phyloP scores from a whole-genome alignment of 1,140 invertebrate species.

The Diuraphis noxia region DNA sequence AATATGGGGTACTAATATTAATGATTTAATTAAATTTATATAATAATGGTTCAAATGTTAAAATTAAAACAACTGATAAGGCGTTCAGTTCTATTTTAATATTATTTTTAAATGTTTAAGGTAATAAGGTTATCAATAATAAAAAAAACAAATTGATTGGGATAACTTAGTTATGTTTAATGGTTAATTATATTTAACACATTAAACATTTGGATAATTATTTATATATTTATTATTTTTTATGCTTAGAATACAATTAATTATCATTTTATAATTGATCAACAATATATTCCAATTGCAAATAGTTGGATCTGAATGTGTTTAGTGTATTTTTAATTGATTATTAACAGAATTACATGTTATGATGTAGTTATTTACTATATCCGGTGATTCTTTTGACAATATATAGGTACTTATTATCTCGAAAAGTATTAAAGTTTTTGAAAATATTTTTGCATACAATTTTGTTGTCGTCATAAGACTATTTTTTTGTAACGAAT shows the following conservation, averaged over 20 bases:
- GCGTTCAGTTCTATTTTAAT: background rate
- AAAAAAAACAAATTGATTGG: background rate
- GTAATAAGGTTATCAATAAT: background rate
- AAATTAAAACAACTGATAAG: background rate
- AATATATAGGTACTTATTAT: no score
- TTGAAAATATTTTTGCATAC: background rate
- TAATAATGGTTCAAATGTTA: conserved; percentile 24
- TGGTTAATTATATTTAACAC: background rate
- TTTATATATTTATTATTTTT: background rate
- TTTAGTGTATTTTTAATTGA: background rate
- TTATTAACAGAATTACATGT: background rate
- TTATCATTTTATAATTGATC: background rate
- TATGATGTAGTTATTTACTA: background rate
- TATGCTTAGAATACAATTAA: background rate
- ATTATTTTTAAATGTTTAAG: background rate
- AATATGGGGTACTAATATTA: background rate
- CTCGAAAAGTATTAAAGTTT: background rate
- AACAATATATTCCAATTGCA: no score
- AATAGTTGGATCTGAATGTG: background rate
- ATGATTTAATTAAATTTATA: background rate
- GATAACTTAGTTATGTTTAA: background rate
- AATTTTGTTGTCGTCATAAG: background rate
- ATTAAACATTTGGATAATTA: background rate
- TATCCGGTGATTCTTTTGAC: background rate
- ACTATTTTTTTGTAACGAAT: no score